Base-by-base conservation (phyloP, 2,888 invertebrate genomes). In the Caenorhabditis sp. region DNA sequence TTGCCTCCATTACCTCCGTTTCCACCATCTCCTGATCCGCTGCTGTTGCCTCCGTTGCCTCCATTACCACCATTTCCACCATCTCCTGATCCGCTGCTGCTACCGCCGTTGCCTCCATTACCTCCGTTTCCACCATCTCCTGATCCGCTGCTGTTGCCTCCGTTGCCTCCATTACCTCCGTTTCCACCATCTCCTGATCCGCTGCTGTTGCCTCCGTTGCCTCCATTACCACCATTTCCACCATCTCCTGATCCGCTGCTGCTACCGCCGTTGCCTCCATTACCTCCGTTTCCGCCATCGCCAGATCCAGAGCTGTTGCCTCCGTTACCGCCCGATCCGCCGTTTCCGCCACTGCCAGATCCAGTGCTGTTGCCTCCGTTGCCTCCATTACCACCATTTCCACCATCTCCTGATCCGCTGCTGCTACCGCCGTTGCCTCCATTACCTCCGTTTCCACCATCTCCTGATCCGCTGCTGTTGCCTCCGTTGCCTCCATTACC, bases 121-220 rank as follows among this genome's bases (percentile, higher is more conserved):
- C 41, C 41, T 9, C 41, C 41, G 41, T 41, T n/a, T 41, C 41
- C 41, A 15, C 41, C 41, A 17, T 41, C 7, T 41, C 41, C 41
- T 15, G 41, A 41, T 41, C 41, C 41, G 17, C 20, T 20, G 17
- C 9, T 35, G n/a, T n/a, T n/a, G n/a, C n/a, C n/a, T n/a, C n/a
- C n/a, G n/a, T n/a, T n/a, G n/a, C n/a, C 41, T 41, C 41, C 41
- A 17, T 41, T 41, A 17, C 41, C n/a, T n/a, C 13, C 41, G 15
- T 41, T 39, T 39, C 39, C 39, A 4, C 39, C 39, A 13, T 15
- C 13, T 13, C 39, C 39, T 4, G 39, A 39, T 39, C 39, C 39
- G 13, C 11, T 32, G 32, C 39, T 13, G 15, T 39, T 15, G 11
- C 39, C 39, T 11, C 39, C 39, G 39, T 39, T 39, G 6, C 32